Base-by-base conservation (phyloP, 2,888 invertebrate genomes). In the Xestia sexstrigata region DNA sequence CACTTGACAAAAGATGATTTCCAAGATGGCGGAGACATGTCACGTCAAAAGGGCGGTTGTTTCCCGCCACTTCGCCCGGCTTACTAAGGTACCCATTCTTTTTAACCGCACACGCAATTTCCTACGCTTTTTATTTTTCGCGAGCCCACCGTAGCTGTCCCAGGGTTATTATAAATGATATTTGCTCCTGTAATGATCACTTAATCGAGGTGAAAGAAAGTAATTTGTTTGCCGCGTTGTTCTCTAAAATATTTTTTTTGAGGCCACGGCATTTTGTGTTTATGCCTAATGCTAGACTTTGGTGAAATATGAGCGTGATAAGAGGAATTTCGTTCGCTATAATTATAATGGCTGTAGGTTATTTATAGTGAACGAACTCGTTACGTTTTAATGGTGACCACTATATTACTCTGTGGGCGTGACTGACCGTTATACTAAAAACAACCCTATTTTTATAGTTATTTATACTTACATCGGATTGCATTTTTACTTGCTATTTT, bases 291-390 rank as follows among this genome's bases (percentile, higher is more conserved):
- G 91, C 92, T 93, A 94, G 93, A 93, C 92, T 90, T 90, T 90
- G 91, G 93, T 95, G 93, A 95, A 94, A 94, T 95, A 96, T 94
- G 94, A 92, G 91, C 94, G 93, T 93, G 95, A 95, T 96, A 95
- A 95, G 94, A 95, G 92, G 92, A 95, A 95, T 95, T 95, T 95
- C 92, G 94, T 95, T 93, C 92, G 93, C 92, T 91, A 93, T 96
- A 95, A 95, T 95, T 96, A 95, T 95, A 94, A 95, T 94, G 90
- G 93, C 90, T 89, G 89, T 88, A 82, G 91, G 94, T 95, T 94
- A 95, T 95, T 95, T 95, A 95, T 95, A 93, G 93, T 92, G 91
- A 92, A 93, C 90, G 92, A 93, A 94, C 94, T 95, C 95, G 94
- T 94, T 95, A 93, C 88, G 89, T 92, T 94, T 95, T 95, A 95